phyloP scores from a whole-genome alignment of 2,113 vertebrate species.

The Danionella cerebrum region DNA sequence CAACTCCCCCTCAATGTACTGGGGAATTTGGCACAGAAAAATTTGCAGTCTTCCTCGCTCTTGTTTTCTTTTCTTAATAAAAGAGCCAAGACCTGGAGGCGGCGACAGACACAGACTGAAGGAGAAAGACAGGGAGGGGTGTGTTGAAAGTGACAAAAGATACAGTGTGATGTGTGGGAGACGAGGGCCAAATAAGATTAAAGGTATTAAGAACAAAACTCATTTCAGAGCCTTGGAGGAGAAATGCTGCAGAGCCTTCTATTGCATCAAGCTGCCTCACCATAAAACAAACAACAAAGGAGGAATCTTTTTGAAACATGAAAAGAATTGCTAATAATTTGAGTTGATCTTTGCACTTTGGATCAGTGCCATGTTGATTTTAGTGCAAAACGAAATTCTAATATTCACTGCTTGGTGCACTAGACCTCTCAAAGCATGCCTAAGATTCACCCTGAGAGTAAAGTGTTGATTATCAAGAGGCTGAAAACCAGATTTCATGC shows the following conservation, averaged over 20 bases:
- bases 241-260: constrained; percentile 36
- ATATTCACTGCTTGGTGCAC: too few relatives aligned
- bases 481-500: too few relatives aligned
- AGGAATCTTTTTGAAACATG: too few relatives aligned
- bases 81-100: constrained; percentile 30
- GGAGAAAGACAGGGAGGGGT: constrained; percentile 10
- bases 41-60: neutral
- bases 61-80: constrained; percentile 17
- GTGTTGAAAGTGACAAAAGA: neutral
- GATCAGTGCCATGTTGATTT: too few relatives aligned
- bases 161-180: constrained; percentile 10
- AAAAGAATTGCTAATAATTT: too few relatives aligned
- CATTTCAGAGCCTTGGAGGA: constrained; percentile 57
- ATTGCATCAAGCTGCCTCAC: neutral
- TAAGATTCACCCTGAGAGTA: too few relatives aligned
- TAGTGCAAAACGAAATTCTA: too few relatives aligned
- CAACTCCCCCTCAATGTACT: constrained; percentile 7
- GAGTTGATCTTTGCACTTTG: too few relatives aligned
- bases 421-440: too few relatives aligned
- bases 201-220: constrained; percentile 6
- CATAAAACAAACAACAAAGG: neutral
- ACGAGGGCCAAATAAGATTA: constrained; percentile 6
- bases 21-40: constrained; percentile 6
- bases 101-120: constrained; percentile 25
- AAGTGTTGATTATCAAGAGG: too few relatives aligned